These are phyloP conservation scores for Hestina assimilis DNA, from an alignment of 1,140 invertebrate species.

Conservation along the genomic window DNA sequence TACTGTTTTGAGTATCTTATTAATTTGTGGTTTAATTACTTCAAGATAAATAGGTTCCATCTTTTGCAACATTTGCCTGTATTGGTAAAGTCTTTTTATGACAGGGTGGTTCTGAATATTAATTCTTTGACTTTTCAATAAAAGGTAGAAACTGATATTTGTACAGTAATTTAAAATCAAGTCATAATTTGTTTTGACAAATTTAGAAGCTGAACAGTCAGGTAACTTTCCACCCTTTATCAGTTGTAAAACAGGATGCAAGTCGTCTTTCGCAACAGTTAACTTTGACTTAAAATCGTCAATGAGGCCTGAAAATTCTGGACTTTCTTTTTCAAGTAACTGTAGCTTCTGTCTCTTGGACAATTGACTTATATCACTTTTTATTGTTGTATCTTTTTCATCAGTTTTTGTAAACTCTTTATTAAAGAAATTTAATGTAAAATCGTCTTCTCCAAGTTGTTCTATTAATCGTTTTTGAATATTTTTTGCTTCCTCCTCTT, in stretches of 20 bases:
- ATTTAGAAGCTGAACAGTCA: conserved; percentile 80
- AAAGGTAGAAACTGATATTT: conserved; percentile 92
- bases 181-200: conserved; percentile 85
- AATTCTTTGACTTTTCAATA: conserved; percentile 86
- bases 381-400: conserved; percentile 78
- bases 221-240: conserved; percentile 79
- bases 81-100: conserved; percentile 89
- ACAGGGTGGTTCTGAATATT: conserved; percentile 90
- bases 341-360: conserved; percentile 86
- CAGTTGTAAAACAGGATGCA: conserved; percentile 84
- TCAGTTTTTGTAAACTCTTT: conserved; percentile 54
- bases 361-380: conserved; percentile 87
- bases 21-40: conserved; percentile 82
- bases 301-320: conserved; percentile 87
- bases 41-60: conserved; percentile 83
- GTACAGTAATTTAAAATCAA: conserved; percentile 89
- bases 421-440: conserved; percentile 83
- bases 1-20: conserved; percentile 77
- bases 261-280: conserved; percentile 80
- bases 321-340: conserved; percentile 89
- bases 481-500: conserved; percentile 91
- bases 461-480: conserved; percentile 88
- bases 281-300: conserved; percentile 88
- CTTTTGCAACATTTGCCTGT: conserved; percentile 86
- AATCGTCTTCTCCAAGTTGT: conserved; percentile 90